Base-by-base conservation (phyloP, 2,797 vertebrate species). In the Malurus leucopterus region DNA sequence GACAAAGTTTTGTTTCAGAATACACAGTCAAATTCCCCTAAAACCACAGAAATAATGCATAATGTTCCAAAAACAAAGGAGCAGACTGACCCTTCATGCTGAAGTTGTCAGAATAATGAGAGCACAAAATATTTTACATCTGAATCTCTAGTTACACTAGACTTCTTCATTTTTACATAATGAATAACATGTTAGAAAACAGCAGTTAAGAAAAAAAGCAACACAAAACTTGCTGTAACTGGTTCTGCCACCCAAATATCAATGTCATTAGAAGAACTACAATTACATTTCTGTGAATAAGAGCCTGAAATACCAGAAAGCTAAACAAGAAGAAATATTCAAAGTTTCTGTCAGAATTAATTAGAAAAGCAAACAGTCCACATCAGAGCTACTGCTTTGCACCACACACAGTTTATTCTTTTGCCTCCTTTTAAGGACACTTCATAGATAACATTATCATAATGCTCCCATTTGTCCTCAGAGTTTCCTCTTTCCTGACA, bases 251-350 rank as follows among this genome's bases (percentile, higher is more conserved):
- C 64, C 30, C 63, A 89, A 84, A 75, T 89, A 86, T 61, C 65
- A 74, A 36, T n/a, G 57, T 57, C 84, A 62, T 78, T 61, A 92
- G 55, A 77, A 91, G n/a, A 90, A 81, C 54, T 75, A 41, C 76
- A 81, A 88, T 83, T 91, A 87, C 58, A 68, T 57, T 84, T 88
- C 80, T 75, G 54, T 23, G 36, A 61, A 18, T 44, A 80, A 76
- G 46, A 93, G 84, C 82, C 61, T 93, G 86, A 93, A 95, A 86
- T 88, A 89, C 88, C 68, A 91, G 87, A 34, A 83, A 88, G 44
- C 58, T 36, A 81, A 83, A 85, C 49, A 83, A 63, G 38, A 87
- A 50, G 13, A 81, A 86, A 86, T 38, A 86, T 67, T 79, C 86
- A 79, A 85, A 79, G 69, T 84, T 87, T 58, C 57, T 50, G 36